Evolutionary conservation across 2,113 vertebrate genomes (phyloP).

Genomic region (Rana temporaria): DNA sequence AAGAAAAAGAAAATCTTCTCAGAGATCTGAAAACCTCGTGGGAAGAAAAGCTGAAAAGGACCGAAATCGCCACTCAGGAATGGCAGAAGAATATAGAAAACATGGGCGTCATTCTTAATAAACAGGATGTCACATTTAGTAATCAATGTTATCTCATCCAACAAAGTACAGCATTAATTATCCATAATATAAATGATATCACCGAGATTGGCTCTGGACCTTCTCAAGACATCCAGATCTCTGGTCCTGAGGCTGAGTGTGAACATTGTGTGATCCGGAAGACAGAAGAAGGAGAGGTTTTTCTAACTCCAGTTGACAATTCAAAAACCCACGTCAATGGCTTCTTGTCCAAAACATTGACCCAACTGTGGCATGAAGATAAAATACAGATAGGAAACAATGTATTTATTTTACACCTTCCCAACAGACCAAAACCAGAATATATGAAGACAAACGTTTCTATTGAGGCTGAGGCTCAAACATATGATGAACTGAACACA

Average conservation of each 20-base stretch:
- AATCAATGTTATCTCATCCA: slow-evolving; percentile 2
- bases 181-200: not conserved
- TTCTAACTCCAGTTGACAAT: not conserved
- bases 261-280: slow-evolving; percentile 15
- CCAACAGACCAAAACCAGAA: no score
- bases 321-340: not conserved
- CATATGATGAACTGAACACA: no score
- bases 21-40: no score
- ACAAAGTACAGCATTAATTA: not conserved
- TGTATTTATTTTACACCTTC: no score
- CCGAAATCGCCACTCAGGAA: slow-evolving; percentile 75
- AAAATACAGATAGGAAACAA: not conserved
- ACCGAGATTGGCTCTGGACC: slow-evolving; percentile 5
- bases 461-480: no score
- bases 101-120: not conserved
- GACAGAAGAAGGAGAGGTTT: not conserved
- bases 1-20: no score
- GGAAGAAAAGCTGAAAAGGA: slow-evolving; percentile 65
- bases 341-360: not conserved
- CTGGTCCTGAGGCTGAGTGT: not conserved
- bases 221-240: slow-evolving; percentile 22
- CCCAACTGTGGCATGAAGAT: slow-evolving; percentile 5
- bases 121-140: not conserved
- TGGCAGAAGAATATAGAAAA: not conserved
- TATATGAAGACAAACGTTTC: no score